phyloP scores from a whole-genome alignment of 2,113 vertebrate genomes.

The Perca fluviatilis region DNA sequence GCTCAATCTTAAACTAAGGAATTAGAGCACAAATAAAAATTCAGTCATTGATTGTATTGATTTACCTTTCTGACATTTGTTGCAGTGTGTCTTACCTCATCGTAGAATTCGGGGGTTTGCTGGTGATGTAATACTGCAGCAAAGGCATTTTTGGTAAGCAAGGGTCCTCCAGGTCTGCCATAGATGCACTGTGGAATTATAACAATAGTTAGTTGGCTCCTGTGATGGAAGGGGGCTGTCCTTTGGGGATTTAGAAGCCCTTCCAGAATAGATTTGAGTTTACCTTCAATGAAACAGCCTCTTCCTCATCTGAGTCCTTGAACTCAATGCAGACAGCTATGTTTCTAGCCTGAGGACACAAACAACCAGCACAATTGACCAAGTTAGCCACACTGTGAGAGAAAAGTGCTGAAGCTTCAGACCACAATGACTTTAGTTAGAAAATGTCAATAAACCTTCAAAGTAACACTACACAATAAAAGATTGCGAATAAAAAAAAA shows the following conservation, averaged over 20 bases:
- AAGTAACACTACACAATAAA: not conserved
- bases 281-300: constrained; percentile 93
- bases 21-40: constrained; percentile 27
- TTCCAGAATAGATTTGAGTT: constrained; percentile 48
- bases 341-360: constrained; percentile 91
- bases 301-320: constrained; percentile 97
- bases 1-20: constrained; percentile 94
- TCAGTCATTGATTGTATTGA: not conserved
- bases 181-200: constrained; percentile 92
- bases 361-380: not conserved
- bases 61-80: not conserved
- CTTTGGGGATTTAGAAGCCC: not conserved
- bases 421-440: not conserved
- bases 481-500: constrained; percentile 12
- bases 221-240: not conserved
- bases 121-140: constrained; percentile 96
- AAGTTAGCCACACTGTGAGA: constrained; percentile 5
- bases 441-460: constrained; percentile 4
- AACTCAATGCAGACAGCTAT: constrained; percentile 97
- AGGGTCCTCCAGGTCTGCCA: constrained; percentile 91
- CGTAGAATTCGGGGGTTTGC: constrained; percentile 98
- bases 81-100: constrained; percentile 88
- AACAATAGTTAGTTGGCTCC: not conserved
- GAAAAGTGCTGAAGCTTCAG: not conserved
- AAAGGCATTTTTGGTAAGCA: constrained; percentile 92